Percentiles rank a stretch among this genome's conserved stretches.
phyloP scores from a whole-genome alignment of 2,797 vertebrate genomes.

The Gymnocypris eckloni region DNA sequence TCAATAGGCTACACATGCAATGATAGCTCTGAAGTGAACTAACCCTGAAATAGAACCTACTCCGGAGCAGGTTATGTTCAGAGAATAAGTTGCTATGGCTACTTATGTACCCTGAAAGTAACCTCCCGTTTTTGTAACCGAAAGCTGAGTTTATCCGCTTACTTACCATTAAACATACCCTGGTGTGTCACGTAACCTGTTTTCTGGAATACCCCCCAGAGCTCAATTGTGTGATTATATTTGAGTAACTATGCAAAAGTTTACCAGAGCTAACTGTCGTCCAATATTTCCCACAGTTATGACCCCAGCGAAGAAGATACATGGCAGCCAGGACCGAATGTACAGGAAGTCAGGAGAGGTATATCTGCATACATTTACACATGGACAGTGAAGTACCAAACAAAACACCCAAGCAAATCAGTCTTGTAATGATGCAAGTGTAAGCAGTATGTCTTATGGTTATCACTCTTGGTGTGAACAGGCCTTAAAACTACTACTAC shows the following conservation, averaged over 20 bases:
- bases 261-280: conserved; percentile 93
- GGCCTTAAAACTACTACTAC: neutral
- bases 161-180: too few species aligned
- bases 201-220: too few species aligned
- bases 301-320: conserved; percentile 97
- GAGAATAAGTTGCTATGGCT: too few species aligned
- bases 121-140: too few species aligned
- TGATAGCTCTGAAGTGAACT: too few species aligned
- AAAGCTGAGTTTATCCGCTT: too few species aligned
- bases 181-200: too few species aligned
- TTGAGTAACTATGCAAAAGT: conserved; percentile 38
- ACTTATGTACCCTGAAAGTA: too few species aligned
- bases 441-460: neutral
- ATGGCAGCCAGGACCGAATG: conserved; percentile 95
- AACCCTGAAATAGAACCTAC: too few species aligned
- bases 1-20: too few species aligned
- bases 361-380: conserved; percentile 76
- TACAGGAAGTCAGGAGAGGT: conserved; percentile 95
- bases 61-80: too few species aligned
- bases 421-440: neutral
- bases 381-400: neutral
- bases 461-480: neutral
- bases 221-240: neutral
- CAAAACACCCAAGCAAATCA: neutral
- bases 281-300: conserved; percentile 98